Conservation (phyloP, 2,113 vertebrate genomes). For the Suricata suricatta region DNA sequence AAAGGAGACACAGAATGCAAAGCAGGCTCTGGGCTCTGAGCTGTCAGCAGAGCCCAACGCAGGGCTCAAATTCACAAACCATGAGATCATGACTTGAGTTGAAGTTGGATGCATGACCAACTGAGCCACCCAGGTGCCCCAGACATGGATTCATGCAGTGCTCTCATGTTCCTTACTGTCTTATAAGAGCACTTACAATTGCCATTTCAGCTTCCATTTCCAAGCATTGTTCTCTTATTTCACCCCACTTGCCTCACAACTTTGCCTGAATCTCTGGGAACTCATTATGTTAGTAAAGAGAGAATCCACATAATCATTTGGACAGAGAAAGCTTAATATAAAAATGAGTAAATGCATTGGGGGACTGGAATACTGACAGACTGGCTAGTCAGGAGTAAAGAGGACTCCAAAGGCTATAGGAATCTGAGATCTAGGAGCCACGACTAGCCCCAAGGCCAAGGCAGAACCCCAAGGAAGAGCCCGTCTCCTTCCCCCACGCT, state of each 20-base stretch:
- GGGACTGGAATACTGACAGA: no score
- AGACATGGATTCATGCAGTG: background rate
- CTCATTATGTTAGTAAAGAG: background rate
- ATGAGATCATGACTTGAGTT: no score
- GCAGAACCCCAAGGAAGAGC: fast-evolving
- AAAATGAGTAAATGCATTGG: background rate
- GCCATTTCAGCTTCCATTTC: background rate
- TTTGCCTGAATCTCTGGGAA: background rate
- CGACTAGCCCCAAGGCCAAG: fast-evolving
- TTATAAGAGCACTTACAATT: background rate
- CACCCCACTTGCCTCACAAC: background rate
- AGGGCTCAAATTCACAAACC: no score
- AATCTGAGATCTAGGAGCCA: background rate
- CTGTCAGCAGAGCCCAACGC: no score
- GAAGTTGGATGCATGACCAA: no score
- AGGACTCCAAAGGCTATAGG: background rate
- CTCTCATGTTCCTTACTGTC: background rate
- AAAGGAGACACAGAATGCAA: no score
- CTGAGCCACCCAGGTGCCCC: no score
- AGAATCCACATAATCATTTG: background rate
- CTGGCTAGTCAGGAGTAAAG: background rate
- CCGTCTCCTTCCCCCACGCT: background rate
- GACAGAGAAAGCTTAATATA: background rate
- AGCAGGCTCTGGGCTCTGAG: no score
- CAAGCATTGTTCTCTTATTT: background rate